Conservation (phyloP, 1,140 invertebrate species). For the Drosophila grimshawi region DNA sequence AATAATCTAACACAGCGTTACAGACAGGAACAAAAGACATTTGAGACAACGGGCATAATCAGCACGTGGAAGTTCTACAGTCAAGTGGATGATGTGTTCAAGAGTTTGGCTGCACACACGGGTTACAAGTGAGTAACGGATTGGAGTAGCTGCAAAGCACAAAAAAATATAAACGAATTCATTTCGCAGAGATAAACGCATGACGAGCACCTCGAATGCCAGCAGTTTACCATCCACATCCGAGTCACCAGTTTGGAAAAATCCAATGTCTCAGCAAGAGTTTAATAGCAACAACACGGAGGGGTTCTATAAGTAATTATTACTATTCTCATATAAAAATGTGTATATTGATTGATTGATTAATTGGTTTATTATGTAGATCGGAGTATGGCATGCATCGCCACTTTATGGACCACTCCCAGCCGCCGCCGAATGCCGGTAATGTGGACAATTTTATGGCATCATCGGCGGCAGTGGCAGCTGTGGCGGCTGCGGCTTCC, state of each 20-base stretch:
- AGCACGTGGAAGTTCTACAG: slow-evolving; percentile 84
- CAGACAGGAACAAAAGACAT: slow-evolving; percentile 81
- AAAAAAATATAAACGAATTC: not conserved
- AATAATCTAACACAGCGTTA: slow-evolving; percentile 83
- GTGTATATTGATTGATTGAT: not conserved
- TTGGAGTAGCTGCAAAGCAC: not conserved
- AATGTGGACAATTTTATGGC: slow-evolving; percentile 82
- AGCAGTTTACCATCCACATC: slow-evolving; percentile 82
- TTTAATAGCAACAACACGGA: slow-evolving; percentile 83
- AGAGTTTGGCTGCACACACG: slow-evolving; percentile 78
- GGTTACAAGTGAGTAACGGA: slow-evolving; percentile 73
- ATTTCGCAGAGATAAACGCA: slow-evolving; percentile 77
- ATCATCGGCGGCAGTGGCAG: slow-evolving; percentile 78
- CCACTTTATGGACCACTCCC: slow-evolving; percentile 84
- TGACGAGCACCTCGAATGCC: slow-evolving; percentile 80
- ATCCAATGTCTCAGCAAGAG: slow-evolving; percentile 84
- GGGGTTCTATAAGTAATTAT: slow-evolving; percentile 81
- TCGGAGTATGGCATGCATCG: slow-evolving; percentile 84
- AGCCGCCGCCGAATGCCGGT: slow-evolving; percentile 76
- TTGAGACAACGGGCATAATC: slow-evolving; percentile 80
- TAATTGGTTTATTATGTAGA: slow-evolving; percentile 43
- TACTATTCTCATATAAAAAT: not conserved
- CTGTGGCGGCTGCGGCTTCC: slow-evolving; percentile 74
- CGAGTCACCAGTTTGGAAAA: slow-evolving; percentile 84
- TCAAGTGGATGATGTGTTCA: slow-evolving; percentile 84